A percentile compares a stretch with the other conserved stretches of the same genome.
Evolutionary conservation across 2,888 invertebrate genomes (phyloP).

Genomic region (Hyposoter dolosus): DNA sequence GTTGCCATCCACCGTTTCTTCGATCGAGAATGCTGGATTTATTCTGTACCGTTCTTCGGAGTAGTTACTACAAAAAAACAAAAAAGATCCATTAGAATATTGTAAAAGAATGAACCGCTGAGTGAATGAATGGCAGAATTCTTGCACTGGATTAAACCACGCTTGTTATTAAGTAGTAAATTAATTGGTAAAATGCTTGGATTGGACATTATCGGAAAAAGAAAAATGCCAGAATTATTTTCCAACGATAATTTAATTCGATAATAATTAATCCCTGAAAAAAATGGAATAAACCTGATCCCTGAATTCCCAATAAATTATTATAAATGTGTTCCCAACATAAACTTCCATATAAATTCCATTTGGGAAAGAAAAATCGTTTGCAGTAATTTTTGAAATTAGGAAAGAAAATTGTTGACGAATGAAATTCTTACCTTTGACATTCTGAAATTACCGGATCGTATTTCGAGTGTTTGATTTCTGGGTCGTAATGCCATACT

Average conservation of each 20-base stretch:
- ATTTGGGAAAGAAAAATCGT: neutral
- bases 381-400: conserved; percentile 1
- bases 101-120: too few relatives aligned
- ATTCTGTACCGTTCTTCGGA: conserved; percentile 76
- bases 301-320: neutral
- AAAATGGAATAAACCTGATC: neutral
- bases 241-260: neutral
- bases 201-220: neutral
- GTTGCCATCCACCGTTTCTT: conserved; percentile 77
- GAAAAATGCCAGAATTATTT: neutral
- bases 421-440: conserved; percentile 76
- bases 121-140: neutral
- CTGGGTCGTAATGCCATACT: conserved; percentile 77
- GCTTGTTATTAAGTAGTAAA: neutral
- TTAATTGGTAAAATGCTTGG: neutral
- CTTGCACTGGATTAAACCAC: neutral
- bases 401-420: neutral
- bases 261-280: neutral
- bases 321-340: neutral
- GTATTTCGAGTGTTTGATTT: conserved; percentile 58
- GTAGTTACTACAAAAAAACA: conserved; percentile 53
- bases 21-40: conserved; percentile 80
- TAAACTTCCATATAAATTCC: neutral
- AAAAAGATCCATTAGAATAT: neutral
- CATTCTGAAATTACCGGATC: conserved; percentile 55